Evolutionary conservation across 2,888 invertebrate species (phyloP), one percentile per base, ranked within the genome.

Genomic region (Abscondita cerata): DNA sequence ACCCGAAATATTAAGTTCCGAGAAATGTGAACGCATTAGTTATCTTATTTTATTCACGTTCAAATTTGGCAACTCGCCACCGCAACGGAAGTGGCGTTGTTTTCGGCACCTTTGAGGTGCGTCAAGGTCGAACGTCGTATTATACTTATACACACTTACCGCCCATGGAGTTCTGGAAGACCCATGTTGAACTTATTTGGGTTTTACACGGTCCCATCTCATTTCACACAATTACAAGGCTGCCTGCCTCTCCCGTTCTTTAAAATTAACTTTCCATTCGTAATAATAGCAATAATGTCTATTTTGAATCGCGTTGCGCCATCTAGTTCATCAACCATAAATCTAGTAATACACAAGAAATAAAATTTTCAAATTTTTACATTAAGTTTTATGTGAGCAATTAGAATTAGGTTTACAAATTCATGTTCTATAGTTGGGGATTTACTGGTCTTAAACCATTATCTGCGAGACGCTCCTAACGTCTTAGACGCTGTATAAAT

Each of bases 11-110:
- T 61, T 65, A 52, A 60, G 59, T 69, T 69, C 68, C 63, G 51
- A 67, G 69, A 69, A 69, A 48, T 60, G 60, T 65, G 66, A 61
- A 67, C 62, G 65, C 65, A 67, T 66, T 61, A 62, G 64, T 67
- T 67, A 63, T 67, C 60, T 69, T 69, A 69, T 69, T 69, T 69
- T 67, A 67, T 67, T 60, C 67, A 67, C 67, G 69, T 66, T 61
- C 58, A 52, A 59, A 65, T 68, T 70, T 72, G 71, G 71, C 71
- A 70, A 65, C 46, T 65, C 68, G 71, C 71, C 71, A 72, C 68
- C 67, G 65, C 71, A 71, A 48, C 70, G 71, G 70, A 70, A 71
- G 71, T 67, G 64, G 67, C 68, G 68, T 62, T 59, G 62, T 59
- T 62, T 66, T 69, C 67, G 69, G 69, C 66, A 67, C 67, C 66